A percentile compares a stretch with the other conserved stretches of the same genome.
phyloP scores from a whole-genome alignment of 2,888 invertebrate genomes.

The Scrobipalpa costella region DNA sequence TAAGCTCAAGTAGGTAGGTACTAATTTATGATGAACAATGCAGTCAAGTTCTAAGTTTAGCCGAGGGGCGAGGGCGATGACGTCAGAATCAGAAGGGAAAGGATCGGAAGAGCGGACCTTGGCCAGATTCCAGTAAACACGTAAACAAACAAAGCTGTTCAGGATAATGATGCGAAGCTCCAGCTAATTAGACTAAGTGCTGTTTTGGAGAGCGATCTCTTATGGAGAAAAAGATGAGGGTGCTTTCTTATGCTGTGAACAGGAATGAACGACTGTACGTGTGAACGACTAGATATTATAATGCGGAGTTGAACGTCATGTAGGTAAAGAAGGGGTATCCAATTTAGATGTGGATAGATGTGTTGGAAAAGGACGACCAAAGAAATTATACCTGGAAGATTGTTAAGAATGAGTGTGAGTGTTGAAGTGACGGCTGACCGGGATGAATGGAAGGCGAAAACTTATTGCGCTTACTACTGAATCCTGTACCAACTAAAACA shows the following conservation, averaged over 20 bases:
- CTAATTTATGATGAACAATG: not conserved
- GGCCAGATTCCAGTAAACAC: conserved; percentile 63
- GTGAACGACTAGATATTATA: no score
- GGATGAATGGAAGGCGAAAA: no score
- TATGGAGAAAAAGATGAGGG: not conserved
- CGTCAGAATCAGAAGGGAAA: conserved; percentile 59
- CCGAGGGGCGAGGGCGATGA: conserved; percentile 30
- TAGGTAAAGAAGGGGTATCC: no score
- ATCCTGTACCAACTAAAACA: no score
- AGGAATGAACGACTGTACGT: no score
- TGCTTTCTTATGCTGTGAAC: not conserved
- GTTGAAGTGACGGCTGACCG: no score
- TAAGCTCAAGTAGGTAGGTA: not conserved
- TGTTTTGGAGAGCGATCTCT: not conserved
- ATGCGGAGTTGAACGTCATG: no score
- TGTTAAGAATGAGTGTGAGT: no score
- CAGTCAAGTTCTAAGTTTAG: conserved; percentile 12
- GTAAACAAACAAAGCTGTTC: conserved; percentile 43
- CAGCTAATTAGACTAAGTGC: conserved; percentile 34
- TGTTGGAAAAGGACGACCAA: no score
- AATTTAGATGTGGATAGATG: no score
- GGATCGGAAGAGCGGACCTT: conserved; percentile 68
- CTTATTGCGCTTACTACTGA: no score
- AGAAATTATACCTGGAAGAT: no score
- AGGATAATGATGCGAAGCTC: conserved; percentile 13